phyloP scores from a whole-genome alignment of 2,113 vertebrate species.

The Micronycteris hirsuta region DNA sequence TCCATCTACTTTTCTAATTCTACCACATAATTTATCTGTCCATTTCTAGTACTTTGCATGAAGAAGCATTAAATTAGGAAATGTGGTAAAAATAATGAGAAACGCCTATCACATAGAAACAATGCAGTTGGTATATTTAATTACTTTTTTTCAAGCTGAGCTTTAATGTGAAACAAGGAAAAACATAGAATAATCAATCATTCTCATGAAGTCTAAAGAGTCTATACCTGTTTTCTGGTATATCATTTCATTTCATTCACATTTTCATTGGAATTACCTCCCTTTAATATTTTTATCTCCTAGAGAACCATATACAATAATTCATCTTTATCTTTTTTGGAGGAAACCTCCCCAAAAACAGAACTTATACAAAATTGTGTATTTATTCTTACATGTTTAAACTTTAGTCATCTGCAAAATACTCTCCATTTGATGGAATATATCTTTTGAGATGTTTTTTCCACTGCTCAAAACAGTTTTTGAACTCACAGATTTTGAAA shows the following conservation, averaged over 20 bases:
- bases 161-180: neutral
- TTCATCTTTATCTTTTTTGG: neutral
- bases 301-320: neutral
- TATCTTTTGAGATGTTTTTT: too few relatives aligned
- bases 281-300: neutral
- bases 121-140: neutral
- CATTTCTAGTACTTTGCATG: neutral
- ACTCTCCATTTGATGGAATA: too few relatives aligned
- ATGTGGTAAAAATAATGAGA: neutral
- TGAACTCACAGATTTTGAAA: too few relatives aligned
- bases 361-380: too few relatives aligned
- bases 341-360: too few relatives aligned
- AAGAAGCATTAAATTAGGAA: neutral
- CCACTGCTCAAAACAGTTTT: too few relatives aligned
- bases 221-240: neutral
- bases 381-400: too few relatives aligned
- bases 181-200: neutral
- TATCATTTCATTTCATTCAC: neutral
- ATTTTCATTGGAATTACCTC: neutral
- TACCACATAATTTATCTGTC: neutral
- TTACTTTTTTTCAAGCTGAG: neutral
- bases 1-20: neutral
- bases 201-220: neutral
- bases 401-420: too few relatives aligned
- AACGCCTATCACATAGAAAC: neutral